phyloP scores from a whole-genome alignment of 1,140 invertebrate species.

The Euura lappo region DNA sequence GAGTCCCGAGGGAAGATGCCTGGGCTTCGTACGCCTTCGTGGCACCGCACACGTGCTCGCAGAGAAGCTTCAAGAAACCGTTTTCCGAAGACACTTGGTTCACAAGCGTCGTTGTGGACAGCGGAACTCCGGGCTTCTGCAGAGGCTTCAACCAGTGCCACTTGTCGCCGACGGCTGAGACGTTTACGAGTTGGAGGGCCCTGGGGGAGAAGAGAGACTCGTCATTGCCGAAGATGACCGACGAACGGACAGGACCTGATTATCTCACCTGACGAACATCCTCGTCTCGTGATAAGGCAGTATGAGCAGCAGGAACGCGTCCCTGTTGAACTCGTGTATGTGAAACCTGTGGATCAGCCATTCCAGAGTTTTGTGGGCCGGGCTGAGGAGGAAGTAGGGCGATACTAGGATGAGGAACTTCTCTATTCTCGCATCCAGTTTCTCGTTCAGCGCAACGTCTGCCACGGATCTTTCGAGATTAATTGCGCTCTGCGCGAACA shows the following conservation, averaged over 20 bases:
- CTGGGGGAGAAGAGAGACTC: constrained; percentile 31
- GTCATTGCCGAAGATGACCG: too few relatives aligned
- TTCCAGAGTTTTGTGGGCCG: constrained; percentile 89
- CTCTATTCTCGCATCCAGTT: constrained; percentile 77
- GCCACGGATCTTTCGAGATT: constrained; percentile 83
- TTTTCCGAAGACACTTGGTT: constrained; percentile 74
- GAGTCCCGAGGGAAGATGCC: constrained; percentile 68
- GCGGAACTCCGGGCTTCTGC: constrained; percentile 75
- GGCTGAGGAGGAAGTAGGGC: constrained; percentile 85
- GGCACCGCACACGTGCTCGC: constrained; percentile 69
- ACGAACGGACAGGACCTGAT: too few relatives aligned
- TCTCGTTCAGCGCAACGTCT: constrained; percentile 74
- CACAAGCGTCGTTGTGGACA: constrained; percentile 74
- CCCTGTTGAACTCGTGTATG: constrained; percentile 87
- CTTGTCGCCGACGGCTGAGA: constrained; percentile 66
- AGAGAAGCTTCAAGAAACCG: constrained; percentile 77
- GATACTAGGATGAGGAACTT: constrained; percentile 83
- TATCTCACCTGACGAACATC: constrained; percentile 75
- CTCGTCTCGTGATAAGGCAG: constrained; percentile 92
- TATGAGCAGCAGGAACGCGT: constrained; percentile 79
- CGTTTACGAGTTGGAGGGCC: constrained; percentile 76
- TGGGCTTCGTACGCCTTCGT: constrained; percentile 68
- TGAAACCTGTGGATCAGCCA: constrained; percentile 90
- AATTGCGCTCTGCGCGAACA: constrained; percentile 79
- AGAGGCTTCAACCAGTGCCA: constrained; percentile 82